Conservation (phyloP, 2,797 vertebrate species). For the Helostoma temminkii region DNA sequence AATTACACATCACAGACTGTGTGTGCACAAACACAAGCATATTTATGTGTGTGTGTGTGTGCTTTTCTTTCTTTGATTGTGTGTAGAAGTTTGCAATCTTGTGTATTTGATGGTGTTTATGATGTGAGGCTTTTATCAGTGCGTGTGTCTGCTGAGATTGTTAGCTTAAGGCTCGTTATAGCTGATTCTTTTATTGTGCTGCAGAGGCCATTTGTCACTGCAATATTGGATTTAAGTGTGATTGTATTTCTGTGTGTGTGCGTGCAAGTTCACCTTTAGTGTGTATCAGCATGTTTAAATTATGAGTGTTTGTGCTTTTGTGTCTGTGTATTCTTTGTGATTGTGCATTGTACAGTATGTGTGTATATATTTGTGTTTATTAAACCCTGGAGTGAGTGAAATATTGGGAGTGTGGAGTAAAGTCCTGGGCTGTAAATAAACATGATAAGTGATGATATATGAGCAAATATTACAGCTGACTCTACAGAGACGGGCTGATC, state of each 20-base stretch:
- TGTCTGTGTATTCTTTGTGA: no score
- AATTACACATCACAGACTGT: slow-evolving; percentile 40
- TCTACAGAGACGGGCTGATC: slow-evolving; percentile 47
- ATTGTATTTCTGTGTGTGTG: not conserved
- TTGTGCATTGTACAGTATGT: no score
- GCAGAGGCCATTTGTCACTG: slow-evolving; percentile 73
- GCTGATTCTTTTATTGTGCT: slow-evolving; percentile 58
- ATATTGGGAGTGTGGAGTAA: slow-evolving; percentile 40
- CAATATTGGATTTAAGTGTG: slow-evolving; percentile 63
- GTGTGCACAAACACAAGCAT: slow-evolving; percentile 10
- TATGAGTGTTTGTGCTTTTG: slow-evolving; percentile 8
- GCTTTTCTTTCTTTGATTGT: slow-evolving; percentile 11
- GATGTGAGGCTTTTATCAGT: slow-evolving; percentile 45
- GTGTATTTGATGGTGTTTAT: not conserved
- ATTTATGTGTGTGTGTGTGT: slow-evolving; percentile 5
- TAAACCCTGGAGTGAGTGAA: slow-evolving; percentile 65
- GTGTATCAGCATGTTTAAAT: no score
- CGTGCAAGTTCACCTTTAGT: not conserved
- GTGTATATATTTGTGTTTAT: slow-evolving; percentile 58
- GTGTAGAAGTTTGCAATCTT: slow-evolving; percentile 22
- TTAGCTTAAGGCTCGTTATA: slow-evolving; percentile 65
- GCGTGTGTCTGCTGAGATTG: slow-evolving; percentile 49
- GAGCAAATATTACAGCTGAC: slow-evolving; percentile 54
- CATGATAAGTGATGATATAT: slow-evolving; percentile 66
- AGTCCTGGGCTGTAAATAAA: slow-evolving; percentile 60